phyloP scores from a whole-genome alignment of 2,113 vertebrate genomes.

The Callochromis pleurospilus region DNA sequence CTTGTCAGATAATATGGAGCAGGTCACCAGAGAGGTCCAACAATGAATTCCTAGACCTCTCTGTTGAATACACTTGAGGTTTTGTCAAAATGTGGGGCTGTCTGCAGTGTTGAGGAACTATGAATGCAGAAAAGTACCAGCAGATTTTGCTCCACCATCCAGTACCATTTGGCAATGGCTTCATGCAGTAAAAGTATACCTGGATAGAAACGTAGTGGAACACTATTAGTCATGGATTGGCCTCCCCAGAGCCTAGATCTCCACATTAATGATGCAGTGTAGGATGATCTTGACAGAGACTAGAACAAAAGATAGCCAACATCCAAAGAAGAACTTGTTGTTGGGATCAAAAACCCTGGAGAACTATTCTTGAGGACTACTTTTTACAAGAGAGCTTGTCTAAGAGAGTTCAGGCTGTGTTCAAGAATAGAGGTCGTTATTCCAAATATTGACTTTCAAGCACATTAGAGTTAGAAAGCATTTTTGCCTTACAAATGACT shows the following conservation, averaged over 20 bases:
- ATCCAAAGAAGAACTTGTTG: not conserved
- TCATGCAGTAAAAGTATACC: not conserved
- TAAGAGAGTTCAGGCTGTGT: not conserved
- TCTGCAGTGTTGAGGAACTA: not conserved
- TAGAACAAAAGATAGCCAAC: not conserved
- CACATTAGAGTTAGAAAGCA: not conserved
- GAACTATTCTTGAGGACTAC: fast-evolving
- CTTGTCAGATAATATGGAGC: not conserved
- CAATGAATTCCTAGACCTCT: not conserved
- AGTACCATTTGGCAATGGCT: not conserved
- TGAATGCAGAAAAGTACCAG: not conserved
- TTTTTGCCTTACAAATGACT: not conserved
- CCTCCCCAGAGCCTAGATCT: not conserved
- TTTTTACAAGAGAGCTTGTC: not conserved
- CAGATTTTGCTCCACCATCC: not conserved
- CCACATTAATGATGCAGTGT: not conserved
- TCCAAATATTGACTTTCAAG: not conserved
- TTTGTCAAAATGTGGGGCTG: not conserved
- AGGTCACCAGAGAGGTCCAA: not conserved
- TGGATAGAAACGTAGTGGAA: not conserved
- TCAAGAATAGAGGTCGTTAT: not conserved
- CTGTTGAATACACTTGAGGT: not conserved
- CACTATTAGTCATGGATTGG: not conserved
- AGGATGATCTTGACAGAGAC: not conserved
- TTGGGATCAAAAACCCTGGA: not conserved